Evolutionary conservation across 1,140 invertebrate genomes (phyloP).

Genomic region (Lerema accius): DNA sequence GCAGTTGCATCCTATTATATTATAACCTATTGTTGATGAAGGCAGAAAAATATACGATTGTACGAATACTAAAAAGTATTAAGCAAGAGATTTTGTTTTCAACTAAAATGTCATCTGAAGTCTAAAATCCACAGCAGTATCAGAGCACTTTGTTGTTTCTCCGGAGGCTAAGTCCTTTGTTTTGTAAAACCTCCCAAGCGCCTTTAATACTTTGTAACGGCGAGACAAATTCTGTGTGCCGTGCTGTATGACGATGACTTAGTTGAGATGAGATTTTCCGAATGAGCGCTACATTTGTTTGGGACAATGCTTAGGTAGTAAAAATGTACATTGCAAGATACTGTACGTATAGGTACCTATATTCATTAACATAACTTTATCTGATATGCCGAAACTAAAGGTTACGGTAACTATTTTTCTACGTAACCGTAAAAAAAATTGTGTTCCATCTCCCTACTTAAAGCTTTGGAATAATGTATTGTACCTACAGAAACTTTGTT

Average conservation of each 20-base stretch:
- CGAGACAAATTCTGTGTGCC: constrained; percentile 58
- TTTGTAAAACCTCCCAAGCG: constrained; percentile 62
- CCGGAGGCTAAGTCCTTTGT: constrained; percentile 68
- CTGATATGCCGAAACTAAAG: too few species aligned
- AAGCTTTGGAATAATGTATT: too few species aligned
- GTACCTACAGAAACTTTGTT: too few species aligned
- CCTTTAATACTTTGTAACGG: constrained; percentile 72
- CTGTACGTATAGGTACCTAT: too few species aligned
- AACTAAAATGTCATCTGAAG: constrained; percentile 61
- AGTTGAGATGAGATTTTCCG: constrained; percentile 40
- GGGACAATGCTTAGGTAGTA: too few species aligned
- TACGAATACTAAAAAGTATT: constrained; percentile 30
- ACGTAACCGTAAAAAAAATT: too few species aligned
- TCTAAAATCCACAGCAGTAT: constrained; percentile 60
- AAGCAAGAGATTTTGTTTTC: constrained; percentile 49
- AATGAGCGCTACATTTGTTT: background rate
- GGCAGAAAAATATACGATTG: constrained; percentile 17
- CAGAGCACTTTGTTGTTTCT: constrained; percentile 63
- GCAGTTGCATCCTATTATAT: too few species aligned
- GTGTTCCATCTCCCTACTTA: too few species aligned
- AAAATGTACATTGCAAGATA: too few species aligned
- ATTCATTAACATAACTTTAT: too few species aligned
- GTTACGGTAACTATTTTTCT: too few species aligned
- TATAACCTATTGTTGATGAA: too few species aligned
- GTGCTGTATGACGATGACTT: constrained; percentile 46